Base-by-base conservation (phyloP, 2,888 invertebrate genomes). In the Empis livida region DNA sequence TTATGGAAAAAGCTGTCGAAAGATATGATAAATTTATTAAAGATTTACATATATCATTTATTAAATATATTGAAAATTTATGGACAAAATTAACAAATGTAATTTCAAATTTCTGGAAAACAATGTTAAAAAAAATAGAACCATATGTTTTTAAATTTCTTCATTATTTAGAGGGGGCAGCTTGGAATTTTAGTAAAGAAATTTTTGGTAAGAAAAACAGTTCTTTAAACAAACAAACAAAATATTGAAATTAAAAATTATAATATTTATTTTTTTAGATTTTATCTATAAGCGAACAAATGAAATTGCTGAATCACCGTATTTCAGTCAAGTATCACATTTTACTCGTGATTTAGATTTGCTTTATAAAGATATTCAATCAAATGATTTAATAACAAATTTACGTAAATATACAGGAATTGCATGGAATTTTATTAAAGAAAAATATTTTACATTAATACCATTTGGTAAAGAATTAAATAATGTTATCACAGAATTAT, bases 21-120 rank as follows among this genome's bases (percentile, higher is more conserved):
- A 83, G 83, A 56, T 89, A 88, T 57, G 88, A 89, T 54, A 82
- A 76, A 64, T 82, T 87, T 53, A 77, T 87, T 0, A 81, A 86
- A 56, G 82, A 85, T 52, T 59, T 88, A 49, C 88, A 89, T 61
- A 82, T 55, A 64, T 75, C 70, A 20, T 71, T 75, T 48, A 76
- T 81, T 14, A 76, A 77, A 50, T 85, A 85, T 56, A 78, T 88
- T 60, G 84, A 88, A 57, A 77, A 78, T 44, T 72, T 87, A 13
- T 87, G 84, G 82, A 75, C 76, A 11, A 82, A 82, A 57, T 76
- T 82, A 8, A 78, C 79, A 3, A 67, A 70, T 2, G 72, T 81
- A 46, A 58, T 85, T 1, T 70, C 78, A 0, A 75, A 77, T 43
- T 84, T 87, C 59, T 88, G 86, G 86, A 77, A 81, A 49, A 78